A percentile compares a stretch with the other conserved stretches of the same genome.
Conservation (phyloP, 2,797 vertebrate species). For the Aratinga solstitialis region DNA sequence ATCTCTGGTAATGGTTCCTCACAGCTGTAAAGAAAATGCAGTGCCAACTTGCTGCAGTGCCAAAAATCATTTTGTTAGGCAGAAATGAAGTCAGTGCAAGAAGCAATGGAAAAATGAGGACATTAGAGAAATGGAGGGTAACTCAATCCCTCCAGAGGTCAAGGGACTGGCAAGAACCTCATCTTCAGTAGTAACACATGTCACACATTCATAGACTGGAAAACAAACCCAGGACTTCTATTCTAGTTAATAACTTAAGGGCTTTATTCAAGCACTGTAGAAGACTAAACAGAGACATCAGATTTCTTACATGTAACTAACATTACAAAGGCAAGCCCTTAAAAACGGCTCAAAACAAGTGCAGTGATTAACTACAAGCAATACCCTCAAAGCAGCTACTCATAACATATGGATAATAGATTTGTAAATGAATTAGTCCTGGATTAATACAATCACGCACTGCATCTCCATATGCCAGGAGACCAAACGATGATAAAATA, state of each 20-base stretch:
- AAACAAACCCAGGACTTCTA: slow-evolving; percentile 54
- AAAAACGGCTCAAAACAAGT: slow-evolving; percentile 34
- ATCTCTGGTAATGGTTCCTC: slow-evolving; percentile 10
- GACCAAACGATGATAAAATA: background rate
- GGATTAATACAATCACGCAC: slow-evolving; percentile 34
- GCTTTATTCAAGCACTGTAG: background rate
- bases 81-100: slow-evolving; percentile 8
- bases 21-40: slow-evolving; percentile 52
- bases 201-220: slow-evolving; percentile 42
- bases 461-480: slow-evolving; percentile 29
- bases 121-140: slow-evolving; percentile 40
- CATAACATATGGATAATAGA: slow-evolving; percentile 50
- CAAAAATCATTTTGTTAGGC: slow-evolving; percentile 8
- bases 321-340: slow-evolving; percentile 41
- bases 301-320: slow-evolving; percentile 16
- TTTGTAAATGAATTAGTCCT: slow-evolving; percentile 33
- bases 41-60: slow-evolving; percentile 46
- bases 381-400: slow-evolving; percentile 35
- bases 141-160: slow-evolving; percentile 26
- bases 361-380: slow-evolving; percentile 45
- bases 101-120: slow-evolving; percentile 41
- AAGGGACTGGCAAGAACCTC: slow-evolving; percentile 44
- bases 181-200: slow-evolving; percentile 20
- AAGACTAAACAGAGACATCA: slow-evolving; percentile 48
- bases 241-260: slow-evolving; percentile 59